These are phyloP conservation scores for Medauroidea extradentata DNA, from an alignment of 1,140 invertebrate genomes.

Conservation along the genomic window DNA sequence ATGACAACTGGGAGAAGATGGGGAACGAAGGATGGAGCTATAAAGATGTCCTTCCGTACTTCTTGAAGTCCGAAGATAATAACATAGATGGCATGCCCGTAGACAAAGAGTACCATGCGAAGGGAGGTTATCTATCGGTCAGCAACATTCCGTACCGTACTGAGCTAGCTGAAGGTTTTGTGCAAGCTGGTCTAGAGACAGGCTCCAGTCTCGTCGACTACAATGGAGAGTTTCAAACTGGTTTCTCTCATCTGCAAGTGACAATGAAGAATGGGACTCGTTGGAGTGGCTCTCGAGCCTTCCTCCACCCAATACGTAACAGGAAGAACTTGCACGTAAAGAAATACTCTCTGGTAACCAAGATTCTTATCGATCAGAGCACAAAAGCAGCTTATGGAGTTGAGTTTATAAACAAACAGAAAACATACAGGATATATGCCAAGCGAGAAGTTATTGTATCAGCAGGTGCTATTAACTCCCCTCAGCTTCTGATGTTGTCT, in stretches of 20 bases:
- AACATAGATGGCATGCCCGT: slow-evolving; percentile 71
- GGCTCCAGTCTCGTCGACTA: slow-evolving; percentile 67
- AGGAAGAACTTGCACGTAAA: slow-evolving; percentile 61
- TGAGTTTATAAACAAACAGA: slow-evolving; percentile 50
- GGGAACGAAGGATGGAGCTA: slow-evolving; percentile 82
- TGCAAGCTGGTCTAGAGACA: slow-evolving; percentile 59
- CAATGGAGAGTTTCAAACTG: slow-evolving; percentile 61
- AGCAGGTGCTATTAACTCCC: slow-evolving; percentile 68
- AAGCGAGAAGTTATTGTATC: slow-evolving; percentile 71
- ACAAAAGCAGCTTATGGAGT: slow-evolving; percentile 61
- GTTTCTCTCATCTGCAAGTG: slow-evolving; percentile 54
- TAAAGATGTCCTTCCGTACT: slow-evolving; percentile 77
- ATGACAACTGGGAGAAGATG: slow-evolving; percentile 68
- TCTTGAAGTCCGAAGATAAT: slow-evolving; percentile 81
- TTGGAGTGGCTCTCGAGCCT: slow-evolving; percentile 70
- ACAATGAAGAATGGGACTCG: slow-evolving; percentile 65
- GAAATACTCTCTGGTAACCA: slow-evolving; percentile 60
- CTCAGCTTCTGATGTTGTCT: slow-evolving; percentile 75
- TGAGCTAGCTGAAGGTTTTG: slow-evolving; percentile 58
- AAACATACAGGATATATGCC: slow-evolving; percentile 53
- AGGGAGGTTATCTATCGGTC: slow-evolving; percentile 33
- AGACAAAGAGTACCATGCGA: slow-evolving; percentile 40
- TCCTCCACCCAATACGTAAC: slow-evolving; percentile 59
- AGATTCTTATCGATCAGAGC: slow-evolving; percentile 66
- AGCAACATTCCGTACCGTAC: slow-evolving; percentile 53